A percentile compares a stretch with the other conserved stretches of the same genome.
Conservation (phyloP, 2,888 invertebrate genomes). For the Atrina japonica region DNA sequence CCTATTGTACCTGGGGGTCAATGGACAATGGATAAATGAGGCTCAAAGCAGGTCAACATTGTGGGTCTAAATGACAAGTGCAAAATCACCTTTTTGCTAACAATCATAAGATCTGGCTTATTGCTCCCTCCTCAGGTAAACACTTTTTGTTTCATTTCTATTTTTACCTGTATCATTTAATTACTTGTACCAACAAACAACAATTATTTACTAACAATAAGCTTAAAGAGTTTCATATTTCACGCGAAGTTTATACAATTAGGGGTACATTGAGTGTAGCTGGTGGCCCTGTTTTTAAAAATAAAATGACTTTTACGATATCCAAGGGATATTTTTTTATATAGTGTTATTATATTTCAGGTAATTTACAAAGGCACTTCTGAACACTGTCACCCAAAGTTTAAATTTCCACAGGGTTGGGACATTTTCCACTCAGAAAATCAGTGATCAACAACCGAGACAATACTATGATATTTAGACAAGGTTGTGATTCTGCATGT, state of each 20-base stretch:
- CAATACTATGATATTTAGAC: conserved; percentile 3
- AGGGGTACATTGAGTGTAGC: not conserved
- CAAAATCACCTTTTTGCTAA: conserved; percentile 26
- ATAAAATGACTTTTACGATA: not conserved
- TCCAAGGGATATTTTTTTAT: not conserved
- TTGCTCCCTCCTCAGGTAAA: conserved; percentile 1
- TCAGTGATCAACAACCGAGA: conserved; percentile 14
- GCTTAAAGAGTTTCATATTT: conserved; percentile 6
- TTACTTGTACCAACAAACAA: too few species aligned
- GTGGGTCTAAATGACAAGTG: conserved; percentile 46
- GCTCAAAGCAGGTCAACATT: conserved; percentile 27
- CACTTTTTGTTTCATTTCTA: too few species aligned
- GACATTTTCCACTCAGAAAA: conserved; percentile 16
- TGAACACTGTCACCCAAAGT: conserved; percentile 13
- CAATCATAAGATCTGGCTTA: conserved; percentile 2
- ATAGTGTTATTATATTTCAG: conserved; percentile 5
- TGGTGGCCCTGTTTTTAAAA: not conserved
- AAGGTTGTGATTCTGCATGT: conserved; percentile 5
- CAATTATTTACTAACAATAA: too few species aligned
- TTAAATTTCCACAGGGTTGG: conserved; percentile 7
- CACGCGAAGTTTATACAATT: not conserved
- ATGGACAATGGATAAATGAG: conserved; percentile 40
- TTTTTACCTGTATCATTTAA: too few species aligned
- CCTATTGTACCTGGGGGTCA: conserved; percentile 39
- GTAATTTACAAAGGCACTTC: conserved; percentile 18